Percentiles rank a stretch among this genome's conserved stretches.
These are phyloP conservation scores for Muschampia plurimacula DNA, from an alignment of 2,888 invertebrate genomes.

Conservation along the genomic window DNA sequence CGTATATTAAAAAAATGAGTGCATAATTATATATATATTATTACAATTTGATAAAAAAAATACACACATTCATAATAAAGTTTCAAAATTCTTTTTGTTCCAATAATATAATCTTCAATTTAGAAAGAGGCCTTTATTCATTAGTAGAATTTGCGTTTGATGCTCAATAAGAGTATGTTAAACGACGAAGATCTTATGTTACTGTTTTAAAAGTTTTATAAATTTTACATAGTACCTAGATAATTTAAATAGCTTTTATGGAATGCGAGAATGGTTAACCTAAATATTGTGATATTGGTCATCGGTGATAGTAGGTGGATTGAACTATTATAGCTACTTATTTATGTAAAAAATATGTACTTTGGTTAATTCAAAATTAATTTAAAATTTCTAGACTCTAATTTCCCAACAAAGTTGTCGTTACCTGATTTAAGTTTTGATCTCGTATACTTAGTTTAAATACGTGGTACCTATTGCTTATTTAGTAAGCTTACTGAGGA, in stretches of 20 bases:
- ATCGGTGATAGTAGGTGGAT: slow-evolving; percentile 67
- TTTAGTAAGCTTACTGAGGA: slow-evolving; percentile 56
- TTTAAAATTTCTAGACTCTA: slow-evolving; percentile 42
- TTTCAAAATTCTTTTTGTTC: no score
- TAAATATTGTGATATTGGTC: slow-evolving; percentile 65
- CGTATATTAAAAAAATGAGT: background rate
- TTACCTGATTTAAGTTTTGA: slow-evolving; percentile 83
- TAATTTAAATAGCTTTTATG: slow-evolving; percentile 43
- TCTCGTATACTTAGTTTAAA: slow-evolving; percentile 80
- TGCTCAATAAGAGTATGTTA: background rate
- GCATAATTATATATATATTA: background rate
- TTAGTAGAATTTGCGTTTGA: background rate
- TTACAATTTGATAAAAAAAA: no score
- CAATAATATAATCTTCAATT: no score
- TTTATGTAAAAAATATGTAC: slow-evolving; percentile 42
- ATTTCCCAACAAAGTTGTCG: slow-evolving; percentile 56
- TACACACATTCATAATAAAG: no score
- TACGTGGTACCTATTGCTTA: slow-evolving; percentile 48
- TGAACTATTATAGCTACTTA: slow-evolving; percentile 48
- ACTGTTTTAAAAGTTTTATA: background rate
- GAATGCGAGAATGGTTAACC: slow-evolving; percentile 35
- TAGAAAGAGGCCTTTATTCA: background rate
- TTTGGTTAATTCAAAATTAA: slow-evolving; percentile 44
- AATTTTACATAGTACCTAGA: slow-evolving; percentile 5
- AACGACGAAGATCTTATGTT: background rate